These are phyloP conservation scores for Luperina testacea DNA, from an alignment of 2,888 invertebrate genomes.

Conservation along the genomic window DNA sequence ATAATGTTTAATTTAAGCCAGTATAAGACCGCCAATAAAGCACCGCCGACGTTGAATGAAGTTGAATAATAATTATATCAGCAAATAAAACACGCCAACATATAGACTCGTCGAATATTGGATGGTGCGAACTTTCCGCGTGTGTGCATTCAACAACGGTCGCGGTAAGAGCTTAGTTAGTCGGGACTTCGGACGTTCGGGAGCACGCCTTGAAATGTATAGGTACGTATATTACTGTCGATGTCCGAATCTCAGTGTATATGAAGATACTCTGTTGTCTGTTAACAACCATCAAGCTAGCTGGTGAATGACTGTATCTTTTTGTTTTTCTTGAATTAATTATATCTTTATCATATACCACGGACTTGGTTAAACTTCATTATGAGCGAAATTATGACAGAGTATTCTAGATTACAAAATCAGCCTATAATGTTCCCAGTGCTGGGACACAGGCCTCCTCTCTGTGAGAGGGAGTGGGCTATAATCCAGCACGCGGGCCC, in stretches of 20 bases:
- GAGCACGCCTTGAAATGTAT: neutral
- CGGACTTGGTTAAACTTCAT: neutral
- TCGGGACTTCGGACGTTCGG: neutral
- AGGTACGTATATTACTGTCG: neutral
- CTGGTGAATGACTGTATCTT: neutral
- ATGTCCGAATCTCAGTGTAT: neutral
- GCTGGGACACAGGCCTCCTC: neutral
- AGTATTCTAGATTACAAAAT: neutral
- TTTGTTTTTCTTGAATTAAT: neutral
- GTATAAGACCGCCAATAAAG: conserved; percentile 13
- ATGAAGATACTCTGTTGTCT: neutral
- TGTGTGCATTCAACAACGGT: neutral
- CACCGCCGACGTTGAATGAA: conserved; percentile 11
- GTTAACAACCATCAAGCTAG: neutral
- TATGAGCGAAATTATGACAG: neutral
- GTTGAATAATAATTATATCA: conserved; percentile 4
- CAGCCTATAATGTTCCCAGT: neutral
- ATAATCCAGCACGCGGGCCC: neutral
- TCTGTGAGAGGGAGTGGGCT: neutral
- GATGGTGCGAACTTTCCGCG: neutral
- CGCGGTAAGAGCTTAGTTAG: neutral
- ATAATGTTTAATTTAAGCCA: neutral
- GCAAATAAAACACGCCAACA: conserved; percentile 11
- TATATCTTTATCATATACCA: too few relatives aligned
- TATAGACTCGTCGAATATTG: conserved; percentile 7